Evolutionary conservation across 2,888 invertebrate genomes (phyloP).

Genomic region (Suillia variegata): DNA sequence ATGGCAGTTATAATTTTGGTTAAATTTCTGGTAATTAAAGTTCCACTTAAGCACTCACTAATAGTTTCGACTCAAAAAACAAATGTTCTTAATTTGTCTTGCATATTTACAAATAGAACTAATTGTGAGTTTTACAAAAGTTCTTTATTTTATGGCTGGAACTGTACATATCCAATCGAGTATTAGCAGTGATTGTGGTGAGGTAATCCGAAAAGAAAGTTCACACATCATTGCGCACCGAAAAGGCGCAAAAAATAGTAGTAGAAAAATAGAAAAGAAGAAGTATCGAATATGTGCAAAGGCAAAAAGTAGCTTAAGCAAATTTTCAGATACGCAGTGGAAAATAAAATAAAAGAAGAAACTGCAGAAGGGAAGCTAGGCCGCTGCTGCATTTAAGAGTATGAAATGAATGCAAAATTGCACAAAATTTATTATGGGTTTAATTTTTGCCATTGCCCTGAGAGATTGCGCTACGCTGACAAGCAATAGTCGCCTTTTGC

Average conservation of each 20-base stretch:
- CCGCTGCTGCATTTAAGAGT: too few relatives aligned
- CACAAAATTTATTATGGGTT: background rate
- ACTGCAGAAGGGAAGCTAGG: background rate
- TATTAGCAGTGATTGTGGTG: too few relatives aligned
- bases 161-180: too few relatives aligned
- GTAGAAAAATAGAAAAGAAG: background rate
- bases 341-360: background rate
- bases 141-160: too few relatives aligned
- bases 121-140: too few relatives aligned
- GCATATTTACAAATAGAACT: background rate
- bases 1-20: too few relatives aligned
- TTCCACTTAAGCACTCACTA: too few relatives aligned
- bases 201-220: background rate
- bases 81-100: too few relatives aligned
- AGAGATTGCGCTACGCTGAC: background rate
- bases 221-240: constrained; percentile 11
- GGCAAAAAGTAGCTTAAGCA: background rate
- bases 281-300: background rate
- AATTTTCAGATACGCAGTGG: background rate
- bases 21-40: too few relatives aligned
- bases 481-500: too few relatives aligned
- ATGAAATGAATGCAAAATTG: too few relatives aligned
- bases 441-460: background rate
- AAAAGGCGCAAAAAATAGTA: background rate
- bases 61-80: too few relatives aligned